phyloP scores from a whole-genome alignment of 2,797 vertebrate species.

The Catamblyrhynchus diadema region DNA sequence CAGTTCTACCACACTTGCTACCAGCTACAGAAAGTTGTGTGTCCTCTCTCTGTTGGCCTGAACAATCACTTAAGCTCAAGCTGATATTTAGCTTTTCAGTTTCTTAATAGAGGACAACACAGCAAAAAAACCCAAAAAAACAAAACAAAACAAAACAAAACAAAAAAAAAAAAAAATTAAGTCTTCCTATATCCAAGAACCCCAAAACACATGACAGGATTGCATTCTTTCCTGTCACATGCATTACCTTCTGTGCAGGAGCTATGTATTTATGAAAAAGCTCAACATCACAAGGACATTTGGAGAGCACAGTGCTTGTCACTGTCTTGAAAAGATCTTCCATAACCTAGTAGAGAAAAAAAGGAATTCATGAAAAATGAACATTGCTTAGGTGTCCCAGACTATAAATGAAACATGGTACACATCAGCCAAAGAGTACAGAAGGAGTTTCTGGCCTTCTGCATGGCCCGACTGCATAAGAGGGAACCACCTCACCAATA shows the following conservation, averaged over 20 bases:
- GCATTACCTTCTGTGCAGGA: slow-evolving; percentile 86
- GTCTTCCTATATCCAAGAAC: background rate
- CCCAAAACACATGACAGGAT: background rate
- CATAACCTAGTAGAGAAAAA: slow-evolving; percentile 82
- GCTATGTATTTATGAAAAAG: slow-evolving; percentile 89
- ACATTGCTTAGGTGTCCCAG: background rate
- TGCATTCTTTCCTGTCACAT: background rate
- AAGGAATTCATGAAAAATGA: background rate
- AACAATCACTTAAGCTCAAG: background rate
- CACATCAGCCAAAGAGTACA: background rate
- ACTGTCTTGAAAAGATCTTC: slow-evolving; percentile 87
- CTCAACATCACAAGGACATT: slow-evolving; percentile 83
- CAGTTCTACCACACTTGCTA: background rate
- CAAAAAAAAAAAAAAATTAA: background rate
- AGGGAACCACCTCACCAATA: background rate
- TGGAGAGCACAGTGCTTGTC: slow-evolving; percentile 81
- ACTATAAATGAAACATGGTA: background rate
- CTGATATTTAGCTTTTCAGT: background rate
- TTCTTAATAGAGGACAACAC: background rate
- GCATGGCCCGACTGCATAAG: background rate
- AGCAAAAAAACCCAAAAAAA: background rate
- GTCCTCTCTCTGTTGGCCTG: background rate
- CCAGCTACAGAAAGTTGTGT: background rate
- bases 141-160: background rate
- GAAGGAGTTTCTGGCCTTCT: slow-evolving; percentile 1